Conservation (phyloP, 2,113 vertebrate genomes). For the Microtus montanus region DNA sequence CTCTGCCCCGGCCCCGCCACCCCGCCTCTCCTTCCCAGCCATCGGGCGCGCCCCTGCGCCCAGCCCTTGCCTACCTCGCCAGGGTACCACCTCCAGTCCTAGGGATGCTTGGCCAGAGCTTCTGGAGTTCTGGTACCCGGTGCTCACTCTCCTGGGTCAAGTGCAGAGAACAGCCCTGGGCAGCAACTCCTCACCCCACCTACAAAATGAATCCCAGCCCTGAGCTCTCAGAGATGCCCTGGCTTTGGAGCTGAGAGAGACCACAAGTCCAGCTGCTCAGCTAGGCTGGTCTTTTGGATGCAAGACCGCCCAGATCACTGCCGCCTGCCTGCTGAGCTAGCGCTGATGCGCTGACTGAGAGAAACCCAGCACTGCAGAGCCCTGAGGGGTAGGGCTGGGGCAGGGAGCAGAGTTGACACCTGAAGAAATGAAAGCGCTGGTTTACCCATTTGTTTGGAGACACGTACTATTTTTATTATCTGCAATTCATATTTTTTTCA, state of each 20-base stretch:
- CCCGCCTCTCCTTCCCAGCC: slow-evolving; percentile 39
- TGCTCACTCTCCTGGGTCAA: slow-evolving; percentile 47
- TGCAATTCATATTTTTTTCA: slow-evolving; percentile 39
- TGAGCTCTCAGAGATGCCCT: background rate
- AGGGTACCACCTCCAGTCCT: background rate
- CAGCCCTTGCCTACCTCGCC: slow-evolving; percentile 32
- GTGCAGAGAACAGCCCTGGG: slow-evolving; percentile 15
- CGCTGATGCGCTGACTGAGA: background rate
- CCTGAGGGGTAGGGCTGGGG: slow-evolving; percentile 24
- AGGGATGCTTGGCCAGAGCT: slow-evolving; percentile 27
- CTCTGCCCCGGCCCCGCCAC: slow-evolving; percentile 62
- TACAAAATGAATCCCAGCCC: background rate
- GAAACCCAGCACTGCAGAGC: background rate
- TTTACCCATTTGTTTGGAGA: slow-evolving; percentile 55
- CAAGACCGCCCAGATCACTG: slow-evolving; percentile 13
- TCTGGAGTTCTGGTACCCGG: background rate
- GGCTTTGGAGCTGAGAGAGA: background rate
- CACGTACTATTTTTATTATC: slow-evolving; percentile 59
- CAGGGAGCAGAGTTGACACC: slow-evolving; percentile 62
- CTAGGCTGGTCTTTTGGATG: background rate
- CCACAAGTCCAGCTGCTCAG: slow-evolving; percentile 25
- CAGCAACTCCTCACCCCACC: background rate
- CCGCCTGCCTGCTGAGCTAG: background rate
- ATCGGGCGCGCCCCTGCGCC: background rate
- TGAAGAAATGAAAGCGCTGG: slow-evolving; percentile 57